phyloP scores from a whole-genome alignment of 2,888 invertebrate genomes.

The Drosophila fungiperda region DNA sequence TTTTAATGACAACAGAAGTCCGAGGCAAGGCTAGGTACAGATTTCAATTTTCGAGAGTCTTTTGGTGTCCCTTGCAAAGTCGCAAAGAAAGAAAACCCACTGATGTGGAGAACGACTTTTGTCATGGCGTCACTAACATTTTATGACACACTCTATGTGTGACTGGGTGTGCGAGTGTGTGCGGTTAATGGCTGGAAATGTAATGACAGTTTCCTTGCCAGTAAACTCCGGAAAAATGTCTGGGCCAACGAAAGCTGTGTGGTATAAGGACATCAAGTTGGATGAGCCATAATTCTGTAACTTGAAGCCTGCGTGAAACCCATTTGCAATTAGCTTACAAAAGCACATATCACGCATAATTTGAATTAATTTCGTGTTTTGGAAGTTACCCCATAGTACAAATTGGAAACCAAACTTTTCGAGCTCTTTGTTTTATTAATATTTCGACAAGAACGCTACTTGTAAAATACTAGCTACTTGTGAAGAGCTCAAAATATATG shows the following conservation, averaged over 20 bases:
- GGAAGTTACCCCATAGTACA: not conserved
- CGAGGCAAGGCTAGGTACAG: slow-evolving; percentile 27
- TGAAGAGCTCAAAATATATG: not conserved
- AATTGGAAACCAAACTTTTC: not conserved
- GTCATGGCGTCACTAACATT: slow-evolving; percentile 56
- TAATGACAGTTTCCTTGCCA: slow-evolving; percentile 57
- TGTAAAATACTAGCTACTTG: not conserved
- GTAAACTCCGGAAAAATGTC: slow-evolving; percentile 40
- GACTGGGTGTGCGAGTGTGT: slow-evolving; percentile 20
- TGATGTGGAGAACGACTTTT: slow-evolving; percentile 38
- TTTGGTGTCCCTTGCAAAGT: slow-evolving; percentile 2
- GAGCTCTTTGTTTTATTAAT: not conserved
- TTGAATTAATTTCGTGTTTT: slow-evolving; percentile 15
- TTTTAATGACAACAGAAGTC: slow-evolving; percentile 57
- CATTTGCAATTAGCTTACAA: slow-evolving; percentile 39
- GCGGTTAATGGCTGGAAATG: slow-evolving; percentile 75
- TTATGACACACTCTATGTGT: slow-evolving; percentile 50
- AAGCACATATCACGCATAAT: slow-evolving; percentile 3
- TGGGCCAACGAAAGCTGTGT: slow-evolving; percentile 8
- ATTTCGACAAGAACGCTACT: not conserved
- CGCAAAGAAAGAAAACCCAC: not conserved
- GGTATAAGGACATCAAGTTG: slow-evolving; percentile 36
- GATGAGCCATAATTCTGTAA: slow-evolving; percentile 27
- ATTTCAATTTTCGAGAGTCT: slow-evolving; percentile 61
- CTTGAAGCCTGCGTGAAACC: slow-evolving; percentile 16